phyloP scores from a whole-genome alignment of 2,113 vertebrate species.

The cattle (Bos taurus) region ARS-UCD2.0 NC_037336.1:36871001-36871500 shows the following conservation, averaged over 20 bases:
- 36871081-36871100: conserved; percentile 64
- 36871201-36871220: conserved; percentile 32
- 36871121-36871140: conserved; percentile 14
- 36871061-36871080: conserved; percentile 48
- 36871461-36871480: conserved; percentile 16
- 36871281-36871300: not conserved
- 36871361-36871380: conserved; percentile 8
- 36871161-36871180: conserved; percentile 54
- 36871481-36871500: not conserved
- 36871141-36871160: conserved; percentile 42
- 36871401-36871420: conserved; percentile 32
- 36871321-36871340: not conserved
- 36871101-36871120: conserved; percentile 57
- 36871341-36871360: not conserved
- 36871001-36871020: conserved; percentile 24
- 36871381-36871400: conserved; percentile 27
- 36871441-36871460: conserved; percentile 28
- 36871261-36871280: not conserved
- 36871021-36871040: conserved; percentile 29
- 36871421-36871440: conserved; percentile 47
- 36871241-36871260: conserved; percentile 19
- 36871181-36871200: conserved; percentile 31
- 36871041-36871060: conserved; percentile 58
- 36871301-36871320: conserved; percentile 13
- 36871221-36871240: not conserved